These are phyloP conservation scores for Omphaloscelis lunosa DNA, from an alignment of 2,888 invertebrate genomes.

Conservation along the genomic window DNA sequence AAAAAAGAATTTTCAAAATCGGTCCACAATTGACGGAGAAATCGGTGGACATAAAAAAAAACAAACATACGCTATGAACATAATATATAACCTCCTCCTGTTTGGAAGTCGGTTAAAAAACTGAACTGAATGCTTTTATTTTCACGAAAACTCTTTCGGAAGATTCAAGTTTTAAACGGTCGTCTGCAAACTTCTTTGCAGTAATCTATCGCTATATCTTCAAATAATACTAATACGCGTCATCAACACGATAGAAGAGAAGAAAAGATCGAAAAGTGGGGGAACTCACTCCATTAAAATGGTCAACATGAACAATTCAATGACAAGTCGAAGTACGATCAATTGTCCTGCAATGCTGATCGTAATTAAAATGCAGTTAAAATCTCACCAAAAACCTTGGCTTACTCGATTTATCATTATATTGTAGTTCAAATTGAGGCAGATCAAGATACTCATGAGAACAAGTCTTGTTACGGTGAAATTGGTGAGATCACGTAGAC, in stretches of 20 bases:
- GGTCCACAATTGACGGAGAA: too few species aligned
- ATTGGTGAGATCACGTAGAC: conserved; percentile 85
- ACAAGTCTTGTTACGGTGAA: conserved; percentile 86
- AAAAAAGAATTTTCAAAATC: too few species aligned
- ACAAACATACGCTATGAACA: too few species aligned
- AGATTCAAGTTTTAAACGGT: neutral
- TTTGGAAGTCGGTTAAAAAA: too few species aligned
- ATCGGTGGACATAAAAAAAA: too few species aligned
- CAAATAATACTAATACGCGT: neutral
- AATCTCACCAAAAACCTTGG: neutral
- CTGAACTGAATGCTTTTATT: too few species aligned
- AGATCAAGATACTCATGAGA: conserved; percentile 82
- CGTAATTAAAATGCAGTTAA: neutral
- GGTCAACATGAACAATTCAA: neutral
- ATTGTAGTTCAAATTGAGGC: conserved; percentile 54
- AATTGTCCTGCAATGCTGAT: neutral
- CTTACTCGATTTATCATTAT: conserved; percentile 48
- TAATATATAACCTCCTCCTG: too few species aligned
- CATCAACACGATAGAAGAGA: neutral
- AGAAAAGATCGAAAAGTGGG: neutral
- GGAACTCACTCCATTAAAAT: neutral
- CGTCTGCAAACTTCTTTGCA: neutral
- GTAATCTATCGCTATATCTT: neutral
- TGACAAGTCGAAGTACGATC: neutral
- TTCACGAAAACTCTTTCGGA: too few species aligned